Evolutionary conservation across 2,797 vertebrate species (phyloP).

Genomic region (Coregonus ussuriensis): DNA sequence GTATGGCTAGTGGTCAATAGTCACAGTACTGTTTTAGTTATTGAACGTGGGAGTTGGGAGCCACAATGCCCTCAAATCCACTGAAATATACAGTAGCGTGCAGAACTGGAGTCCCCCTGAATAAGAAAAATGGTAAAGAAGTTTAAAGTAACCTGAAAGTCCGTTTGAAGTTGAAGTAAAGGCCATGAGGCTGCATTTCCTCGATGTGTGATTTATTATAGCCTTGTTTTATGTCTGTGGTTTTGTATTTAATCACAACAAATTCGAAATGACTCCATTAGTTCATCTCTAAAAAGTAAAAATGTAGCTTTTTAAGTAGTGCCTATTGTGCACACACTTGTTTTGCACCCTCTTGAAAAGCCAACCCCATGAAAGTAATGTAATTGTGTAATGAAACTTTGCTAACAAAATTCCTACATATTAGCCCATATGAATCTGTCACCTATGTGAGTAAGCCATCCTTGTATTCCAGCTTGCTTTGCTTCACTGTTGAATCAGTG

Average conservation of each 20-base stretch:
- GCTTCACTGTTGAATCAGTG: neutral
- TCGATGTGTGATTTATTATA: neutral
- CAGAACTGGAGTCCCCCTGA: neutral
- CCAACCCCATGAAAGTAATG: neutral
- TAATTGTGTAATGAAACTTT: neutral
- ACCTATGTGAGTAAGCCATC: slow-evolving; percentile 1
- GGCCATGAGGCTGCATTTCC: neutral
- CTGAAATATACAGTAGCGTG: neutral
- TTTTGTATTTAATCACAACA: neutral
- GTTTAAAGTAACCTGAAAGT: neutral
- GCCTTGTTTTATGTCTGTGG: neutral
- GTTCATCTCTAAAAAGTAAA: neutral
- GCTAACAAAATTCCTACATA: neutral
- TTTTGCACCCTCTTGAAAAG: no score
- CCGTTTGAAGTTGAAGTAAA: neutral
- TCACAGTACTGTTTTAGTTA: neutral
- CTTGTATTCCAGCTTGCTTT: slow-evolving; percentile 28
- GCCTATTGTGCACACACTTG: no score
- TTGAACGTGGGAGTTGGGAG: neutral
- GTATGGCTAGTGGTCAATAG: neutral
- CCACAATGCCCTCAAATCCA: neutral
- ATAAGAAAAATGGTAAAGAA: neutral
- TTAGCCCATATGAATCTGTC: neutral
- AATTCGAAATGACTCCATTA: neutral
- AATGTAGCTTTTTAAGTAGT: neutral